Evolutionary conservation across 2,888 invertebrate species (phyloP), one percentile per base, ranked within the genome.

Genomic region (Rhaphigaster nebulosa): DNA sequence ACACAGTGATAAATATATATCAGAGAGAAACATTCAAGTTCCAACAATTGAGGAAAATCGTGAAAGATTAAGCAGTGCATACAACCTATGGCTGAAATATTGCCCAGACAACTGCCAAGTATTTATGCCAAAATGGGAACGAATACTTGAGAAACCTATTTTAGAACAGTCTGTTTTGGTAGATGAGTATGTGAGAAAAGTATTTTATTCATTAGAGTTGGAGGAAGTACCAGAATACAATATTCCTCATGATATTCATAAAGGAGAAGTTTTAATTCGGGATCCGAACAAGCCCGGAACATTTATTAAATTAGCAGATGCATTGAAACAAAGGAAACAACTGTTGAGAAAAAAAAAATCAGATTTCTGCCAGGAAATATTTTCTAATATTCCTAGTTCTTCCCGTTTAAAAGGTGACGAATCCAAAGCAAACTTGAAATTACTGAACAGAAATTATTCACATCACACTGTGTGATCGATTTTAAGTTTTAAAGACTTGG

Each of bases 31-130:
- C 5, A 70, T 70, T 20, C 34, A 70, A 38, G 38, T 76, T 34
- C 70, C 70, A 38, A 76, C 70, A 1, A 76, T 76, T 20, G 70
- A 38, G 10, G 70, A 76, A 76, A 76, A 76, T 76, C 70, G 70
- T 38, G 70, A 76, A 23, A 76, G 70, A 76, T 23, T 76, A 23
- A 76, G 8, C 20, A 76, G 23, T 76, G 70, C 70, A 34, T 76
- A 76, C 20, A 76, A 76, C 8, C 15, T 76, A 6, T 76, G 70
- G 70, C 8, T 38, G 38, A 76, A 76, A 76, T 76, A 76, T 76
- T 26, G 34, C 10, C 70, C 38, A 10, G 70, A 38, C 18, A 6
- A 76, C 20, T 20, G 34, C 38, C 34, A 76, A 76, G 70, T 76
- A 23, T 34, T 76, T 1, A 76, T 76, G 70, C 70, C 70, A 10